Percentiles rank a stretch among this genome's conserved stretches.
Conservation (phyloP, 2,888 invertebrate genomes). For the Palloptera scutellata region DNA sequence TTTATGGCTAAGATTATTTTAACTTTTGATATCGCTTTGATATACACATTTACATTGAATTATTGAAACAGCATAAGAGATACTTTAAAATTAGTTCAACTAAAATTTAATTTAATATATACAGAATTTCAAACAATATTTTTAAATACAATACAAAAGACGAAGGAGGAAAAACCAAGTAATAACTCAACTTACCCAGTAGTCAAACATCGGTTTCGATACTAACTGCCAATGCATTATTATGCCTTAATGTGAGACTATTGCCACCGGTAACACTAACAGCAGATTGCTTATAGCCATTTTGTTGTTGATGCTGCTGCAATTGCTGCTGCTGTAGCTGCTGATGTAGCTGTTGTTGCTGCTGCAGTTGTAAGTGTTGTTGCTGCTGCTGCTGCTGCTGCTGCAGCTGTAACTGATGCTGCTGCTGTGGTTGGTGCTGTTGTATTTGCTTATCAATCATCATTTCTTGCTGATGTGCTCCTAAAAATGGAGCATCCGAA, state of each 20-base stretch:
- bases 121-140: neutral
- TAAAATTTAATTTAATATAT: too few relatives aligned
- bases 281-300: slow-evolving; percentile 56
- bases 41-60: too few relatives aligned
- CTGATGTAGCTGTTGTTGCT: slow-evolving; percentile 47
- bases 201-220: slow-evolving; percentile 97
- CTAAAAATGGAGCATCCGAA: slow-evolving; percentile 64
- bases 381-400: slow-evolving; percentile 42
- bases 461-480: slow-evolving; percentile 50
- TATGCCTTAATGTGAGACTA: slow-evolving; percentile 79
- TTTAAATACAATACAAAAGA: neutral
- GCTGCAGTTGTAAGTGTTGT: slow-evolving; percentile 43
- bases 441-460: slow-evolving; percentile 52
- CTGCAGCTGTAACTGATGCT: slow-evolving; percentile 45
- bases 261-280: slow-evolving; percentile 62
- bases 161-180: too few relatives aligned
- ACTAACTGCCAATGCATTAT: slow-evolving; percentile 85
- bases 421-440: slow-evolving; percentile 49
- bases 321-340: slow-evolving; percentile 47
- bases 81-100: too few relatives aligned
- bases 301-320: slow-evolving; percentile 51
- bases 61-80: too few relatives aligned
- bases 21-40: too few relatives aligned
- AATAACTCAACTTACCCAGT: slow-evolving; percentile 72
- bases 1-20: too few relatives aligned